Base-by-base conservation (phyloP, 2,888 invertebrate genomes). In the Himalopsyche japonica region DNA sequence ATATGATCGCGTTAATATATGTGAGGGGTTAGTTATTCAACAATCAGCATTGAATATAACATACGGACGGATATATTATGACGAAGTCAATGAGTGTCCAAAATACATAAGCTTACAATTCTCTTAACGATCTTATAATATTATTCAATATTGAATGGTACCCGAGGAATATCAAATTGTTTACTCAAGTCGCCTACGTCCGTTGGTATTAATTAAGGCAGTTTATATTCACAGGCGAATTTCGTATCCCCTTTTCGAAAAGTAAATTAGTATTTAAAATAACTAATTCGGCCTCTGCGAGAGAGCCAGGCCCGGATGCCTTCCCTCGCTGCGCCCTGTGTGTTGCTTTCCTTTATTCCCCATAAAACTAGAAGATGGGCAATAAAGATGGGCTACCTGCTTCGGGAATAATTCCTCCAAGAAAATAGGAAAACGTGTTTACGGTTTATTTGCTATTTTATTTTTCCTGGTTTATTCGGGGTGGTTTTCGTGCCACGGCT, bases 401-500 rank as follows among this genome's bases (percentile, higher is more conserved):
- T 76, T 24, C 32, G 76, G 34, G 34, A 76, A 76, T 76, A 76
- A 76, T 76, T 76, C 32, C 76, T 30, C 76, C 32, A 30, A 76
- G 76, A 34, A 76, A 76, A 76, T 76, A 34, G 76, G 34, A 76
- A 76, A 76, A 32, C 76, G 76, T 76, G 76, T 76, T 76, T 76
- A 76, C 76, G 34, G 34, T 27, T 76, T 76, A 76, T 76, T 76
- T 76, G 30, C 76, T 76, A 57, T 57, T 57, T 57, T 57, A 57
- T 57, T 57, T 57, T 57, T 57, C 57, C 57, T 57, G 57, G 57
- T 57, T 57, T 57, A 57, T 24, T 57, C 57, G 57, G 24, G 20
- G 8, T 24, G 57, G 57, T 7, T 57, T 57, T 57, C 57, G 57
- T n/a, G 20, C 20, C 57, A 57, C 57, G 57, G 57, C 24, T 57